Evolutionary conservation across 2,888 invertebrate species (phyloP), one percentile per base, ranked within the genome.

Genomic region (Nymphalis urticae): DNA sequence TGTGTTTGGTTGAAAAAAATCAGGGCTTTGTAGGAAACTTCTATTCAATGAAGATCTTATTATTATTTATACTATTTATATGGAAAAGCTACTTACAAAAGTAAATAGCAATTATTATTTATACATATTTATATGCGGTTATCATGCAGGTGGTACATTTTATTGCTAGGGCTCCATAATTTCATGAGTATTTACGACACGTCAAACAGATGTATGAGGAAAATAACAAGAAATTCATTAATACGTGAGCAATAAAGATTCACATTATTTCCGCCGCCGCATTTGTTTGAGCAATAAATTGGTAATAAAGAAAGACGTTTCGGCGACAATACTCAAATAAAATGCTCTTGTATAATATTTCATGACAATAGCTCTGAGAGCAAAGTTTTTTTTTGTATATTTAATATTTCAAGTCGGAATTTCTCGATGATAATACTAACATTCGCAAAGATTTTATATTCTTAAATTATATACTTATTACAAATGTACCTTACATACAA

Each of bases 221-320:
- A 62, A 72, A 73, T 73, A 71, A 72, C 54, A 68, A 61, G 76
- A 79, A 81, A 83, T 82, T 85, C 82, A 85, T 86, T 87, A 88
- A 85, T 87, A 86, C 82, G 77, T 80, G 75, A 75, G 82, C 82
- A 77, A 85, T 89, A 87, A 86, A 85, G 82, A 82, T 79, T 77
- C 81, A 68, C 82, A 82, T 86, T 87, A 85, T 81, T 84, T 76
- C 80, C 77, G 75, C 79, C 75, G 75, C 75, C 77, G 74, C 77
- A 75, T 80, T 79, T 79, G 80, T 75, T 75, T 77, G 79, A 80
- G 85, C 80, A 85, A 85, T 89, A 88, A 88, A 88, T 86, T 82
- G 77, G 82, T 82, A 84, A 88, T 87, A 87, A 87, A 87, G 80
- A 83, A 78, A 80, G 79, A 81, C 79, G 76, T 79, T 75, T 76